Conservation (phyloP, 1,140 invertebrate genomes). For the Drosophila navojoa region DNA sequence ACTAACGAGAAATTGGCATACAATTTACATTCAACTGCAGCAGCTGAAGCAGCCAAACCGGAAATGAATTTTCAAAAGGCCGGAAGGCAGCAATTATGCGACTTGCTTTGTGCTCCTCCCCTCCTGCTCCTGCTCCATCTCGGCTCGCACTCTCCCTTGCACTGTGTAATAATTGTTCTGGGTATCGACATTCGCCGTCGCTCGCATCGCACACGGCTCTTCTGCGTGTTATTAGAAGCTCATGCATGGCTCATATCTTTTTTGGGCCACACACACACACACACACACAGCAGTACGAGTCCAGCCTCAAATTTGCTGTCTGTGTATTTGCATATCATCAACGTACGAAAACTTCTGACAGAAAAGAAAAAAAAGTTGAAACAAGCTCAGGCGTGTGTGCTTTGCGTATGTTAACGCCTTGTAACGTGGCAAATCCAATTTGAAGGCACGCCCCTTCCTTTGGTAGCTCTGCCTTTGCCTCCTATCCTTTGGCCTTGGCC, state of each 20-base stretch:
- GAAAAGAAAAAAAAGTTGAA: constrained; percentile 1
- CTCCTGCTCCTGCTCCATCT: background rate
- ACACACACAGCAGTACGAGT: background rate
- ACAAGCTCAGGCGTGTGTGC: constrained; percentile 40
- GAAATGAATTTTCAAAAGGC: constrained; percentile 75
- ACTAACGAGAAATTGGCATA: constrained; percentile 63
- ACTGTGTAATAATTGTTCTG: constrained; percentile 47
- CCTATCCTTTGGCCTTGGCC: background rate
- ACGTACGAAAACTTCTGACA: background rate
- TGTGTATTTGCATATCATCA: constrained; percentile 35
- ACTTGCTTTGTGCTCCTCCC: constrained; percentile 46
- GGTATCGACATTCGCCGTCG: constrained; percentile 40
- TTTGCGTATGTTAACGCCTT: constrained; percentile 60
- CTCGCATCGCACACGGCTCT: background rate
- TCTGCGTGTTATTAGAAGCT: background rate
- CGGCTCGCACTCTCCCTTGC: background rate
- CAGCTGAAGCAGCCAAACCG: constrained; percentile 41
- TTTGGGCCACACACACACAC: background rate
- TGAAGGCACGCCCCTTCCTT: constrained; percentile 26
- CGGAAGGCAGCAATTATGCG: constrained; percentile 74
- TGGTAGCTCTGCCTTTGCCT: background rate
- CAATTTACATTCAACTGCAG: constrained; percentile 41
- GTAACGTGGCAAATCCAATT: constrained; percentile 71
- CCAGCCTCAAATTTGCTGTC: constrained; percentile 1
- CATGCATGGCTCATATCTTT: constrained; percentile 2